Conservation (phyloP, 2,797 vertebrate species). For the Falco berigora region DNA sequence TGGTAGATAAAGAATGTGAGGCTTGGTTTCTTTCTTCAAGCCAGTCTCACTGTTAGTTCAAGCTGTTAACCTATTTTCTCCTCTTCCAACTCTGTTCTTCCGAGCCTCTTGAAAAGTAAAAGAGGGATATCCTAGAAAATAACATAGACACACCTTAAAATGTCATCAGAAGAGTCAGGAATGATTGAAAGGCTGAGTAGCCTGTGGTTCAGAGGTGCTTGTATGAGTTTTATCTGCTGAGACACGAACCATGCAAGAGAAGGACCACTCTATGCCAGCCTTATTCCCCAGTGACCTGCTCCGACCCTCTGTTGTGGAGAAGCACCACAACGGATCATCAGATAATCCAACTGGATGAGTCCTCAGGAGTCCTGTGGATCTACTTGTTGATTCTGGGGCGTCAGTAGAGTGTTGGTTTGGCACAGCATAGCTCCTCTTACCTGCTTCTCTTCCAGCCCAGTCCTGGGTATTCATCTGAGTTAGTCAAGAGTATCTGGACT, state of each 20-base stretch:
- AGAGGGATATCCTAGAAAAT: background rate
- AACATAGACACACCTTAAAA: background rate
- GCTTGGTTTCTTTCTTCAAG: background rate
- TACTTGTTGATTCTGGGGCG: background rate
- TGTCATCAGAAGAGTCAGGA: background rate
- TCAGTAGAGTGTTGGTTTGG: background rate
- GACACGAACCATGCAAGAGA: background rate
- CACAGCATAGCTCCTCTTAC: background rate
- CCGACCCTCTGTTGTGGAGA: background rate
- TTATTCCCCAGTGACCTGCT: background rate
- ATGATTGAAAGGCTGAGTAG: background rate
- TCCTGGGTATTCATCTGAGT: constrained; percentile 18
- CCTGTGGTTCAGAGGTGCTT: background rate
- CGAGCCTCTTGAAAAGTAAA: background rate
- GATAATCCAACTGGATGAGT: background rate
- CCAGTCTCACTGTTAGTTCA: background rate
- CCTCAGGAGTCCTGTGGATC: background rate
- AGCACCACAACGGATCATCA: background rate
- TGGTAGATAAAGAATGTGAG: background rate
- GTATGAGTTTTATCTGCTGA: background rate
- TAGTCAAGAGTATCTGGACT: constrained; percentile 32
- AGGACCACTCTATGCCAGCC: background rate
- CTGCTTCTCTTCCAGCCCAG: background rate
- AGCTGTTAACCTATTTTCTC: background rate
- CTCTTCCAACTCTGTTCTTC: background rate